Percentiles rank a stretch among this genome's conserved stretches.
Evolutionary conservation across 30 jellyfish, hydroid and myxozoan species (phyloP).

Genomic region (Phacellophora camtschatica): DNA sequence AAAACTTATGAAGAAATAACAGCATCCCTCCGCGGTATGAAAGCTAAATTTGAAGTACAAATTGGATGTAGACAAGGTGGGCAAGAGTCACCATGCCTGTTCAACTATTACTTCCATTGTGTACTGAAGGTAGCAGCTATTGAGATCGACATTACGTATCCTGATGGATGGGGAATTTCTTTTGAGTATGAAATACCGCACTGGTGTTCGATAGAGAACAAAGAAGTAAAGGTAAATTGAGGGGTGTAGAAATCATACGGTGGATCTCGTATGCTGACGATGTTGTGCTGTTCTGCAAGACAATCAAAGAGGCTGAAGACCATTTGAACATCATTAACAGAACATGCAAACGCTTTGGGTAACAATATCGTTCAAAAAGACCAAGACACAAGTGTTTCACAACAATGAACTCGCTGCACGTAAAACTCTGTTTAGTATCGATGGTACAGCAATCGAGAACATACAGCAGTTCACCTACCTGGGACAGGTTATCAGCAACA

Average conservation of each 20-base stretch:
- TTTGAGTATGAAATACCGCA: constrained; percentile 6
- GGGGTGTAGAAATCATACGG: background rate
- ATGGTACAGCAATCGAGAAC: background rate
- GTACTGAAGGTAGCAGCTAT: constrained; percentile 11
- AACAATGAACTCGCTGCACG: background rate
- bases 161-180: constrained; percentile 3
- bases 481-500: background rate
- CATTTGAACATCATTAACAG: background rate
- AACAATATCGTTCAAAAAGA: background rate
- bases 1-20: background rate
- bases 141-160: constrained; percentile 10
- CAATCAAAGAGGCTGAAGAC: background rate
- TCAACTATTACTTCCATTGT: background rate
- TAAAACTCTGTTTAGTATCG: background rate
- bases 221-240: constrained; percentile 6
- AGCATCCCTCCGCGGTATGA: background rate
- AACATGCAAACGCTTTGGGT: background rate
- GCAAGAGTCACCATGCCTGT: background rate
- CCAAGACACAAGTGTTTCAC: background rate
- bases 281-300: background rate
- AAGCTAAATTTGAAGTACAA: background rate
- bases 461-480: background rate
- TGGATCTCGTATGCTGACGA: background rate
- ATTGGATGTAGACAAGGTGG: constrained; percentile 6
- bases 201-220: background rate